These are phyloP conservation scores for Caenorhabditis panamensis DNA, from an alignment of 2,888 invertebrate species.

Conservation along the genomic window DNA sequence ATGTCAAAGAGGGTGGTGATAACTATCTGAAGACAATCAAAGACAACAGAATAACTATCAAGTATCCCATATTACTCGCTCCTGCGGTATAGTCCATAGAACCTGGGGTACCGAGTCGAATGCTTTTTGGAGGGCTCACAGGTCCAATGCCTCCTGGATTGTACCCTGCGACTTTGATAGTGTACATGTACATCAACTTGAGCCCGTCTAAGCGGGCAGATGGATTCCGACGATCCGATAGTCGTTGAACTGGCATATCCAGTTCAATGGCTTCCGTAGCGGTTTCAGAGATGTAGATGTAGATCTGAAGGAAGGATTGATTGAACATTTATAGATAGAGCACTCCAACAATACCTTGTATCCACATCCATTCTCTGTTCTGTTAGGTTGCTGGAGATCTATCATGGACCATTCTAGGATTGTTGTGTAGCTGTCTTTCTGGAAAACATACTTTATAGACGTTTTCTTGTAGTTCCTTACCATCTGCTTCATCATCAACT, in stretches of 20 bases:
- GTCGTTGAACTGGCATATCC: conserved; percentile 68
- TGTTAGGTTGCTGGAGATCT: conserved; percentile 59
- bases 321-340: too few relatives aligned
- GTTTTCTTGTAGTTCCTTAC: too few relatives aligned
- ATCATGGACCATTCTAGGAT: conserved; percentile 74
- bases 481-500: conserved; percentile 68
- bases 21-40: not conserved
- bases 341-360: too few relatives aligned
- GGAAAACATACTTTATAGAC: too few relatives aligned
- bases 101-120: conserved; percentile 70
- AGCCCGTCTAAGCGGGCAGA: conserved; percentile 78
- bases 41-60: not conserved
- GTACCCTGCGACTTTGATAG: conserved; percentile 75
- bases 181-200: conserved; percentile 77
- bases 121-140: conserved; percentile 64
- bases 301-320: conserved; percentile 54
- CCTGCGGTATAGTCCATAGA: conserved; percentile 48
- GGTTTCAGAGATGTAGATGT: conserved; percentile 69
- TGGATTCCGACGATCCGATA: conserved; percentile 71
- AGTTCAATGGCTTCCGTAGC: conserved; percentile 69
- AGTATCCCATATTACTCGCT: not conserved
- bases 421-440: conserved; percentile 69
- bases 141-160: conserved; percentile 78
- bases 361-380: conserved; percentile 62
- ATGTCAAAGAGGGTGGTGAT: not conserved